Evolutionary conservation across 2,888 invertebrate genomes (phyloP).

Genomic region (Leptinotarsa tumamoca): DNA sequence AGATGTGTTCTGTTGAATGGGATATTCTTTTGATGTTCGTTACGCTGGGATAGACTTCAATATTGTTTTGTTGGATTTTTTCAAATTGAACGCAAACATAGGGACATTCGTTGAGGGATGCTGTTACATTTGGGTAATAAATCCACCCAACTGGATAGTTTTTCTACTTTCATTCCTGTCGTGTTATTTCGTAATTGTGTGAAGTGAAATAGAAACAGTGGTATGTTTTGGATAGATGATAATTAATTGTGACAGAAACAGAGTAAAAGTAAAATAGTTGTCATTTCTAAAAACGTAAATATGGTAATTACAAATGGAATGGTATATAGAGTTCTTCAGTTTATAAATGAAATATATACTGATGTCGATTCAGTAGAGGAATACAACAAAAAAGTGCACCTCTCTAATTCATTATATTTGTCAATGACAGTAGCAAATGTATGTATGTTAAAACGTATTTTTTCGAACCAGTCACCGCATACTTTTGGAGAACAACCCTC

Average conservation of each 20-base stretch:
- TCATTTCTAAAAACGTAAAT: too few species aligned
- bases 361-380: too few species aligned
- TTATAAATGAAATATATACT: too few species aligned
- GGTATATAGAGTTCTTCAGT: too few species aligned
- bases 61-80: conserved; percentile 41
- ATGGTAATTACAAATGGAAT: too few species aligned
- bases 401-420: too few species aligned
- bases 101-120: conserved; percentile 24
- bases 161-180: conserved; percentile 9
- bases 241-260: neutral
- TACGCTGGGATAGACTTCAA: conserved; percentile 35
- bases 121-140: conserved; percentile 27
- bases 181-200: conserved; percentile 1
- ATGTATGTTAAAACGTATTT: too few species aligned
- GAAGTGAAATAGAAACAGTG: neutral
- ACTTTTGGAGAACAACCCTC: too few species aligned
- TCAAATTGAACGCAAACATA: conserved; percentile 43
- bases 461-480: too few species aligned
- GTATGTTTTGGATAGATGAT: neutral
- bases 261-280: neutral
- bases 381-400: too few species aligned
- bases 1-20: conserved; percentile 38
- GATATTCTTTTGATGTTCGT: conserved; percentile 39
- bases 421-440: too few species aligned
- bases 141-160: conserved; percentile 23